Base-by-base conservation (phyloP, 2,113 vertebrate species). In the Anguilla japonica region DNA sequence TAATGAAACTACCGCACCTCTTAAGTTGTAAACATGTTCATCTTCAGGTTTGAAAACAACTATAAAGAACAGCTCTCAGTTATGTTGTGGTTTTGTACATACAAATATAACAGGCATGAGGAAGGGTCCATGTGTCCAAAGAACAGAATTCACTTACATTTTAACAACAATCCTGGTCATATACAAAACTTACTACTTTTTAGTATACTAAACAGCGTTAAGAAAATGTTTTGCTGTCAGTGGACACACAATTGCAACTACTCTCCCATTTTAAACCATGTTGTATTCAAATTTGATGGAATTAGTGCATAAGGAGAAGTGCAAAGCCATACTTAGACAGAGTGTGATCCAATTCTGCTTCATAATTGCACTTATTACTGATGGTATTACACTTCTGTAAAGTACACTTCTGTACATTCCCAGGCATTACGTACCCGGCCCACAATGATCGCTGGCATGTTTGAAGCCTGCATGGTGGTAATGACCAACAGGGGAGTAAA, bases 401-500 rank as follows among this genome's bases (percentile, higher is more conserved):
- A 34, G 34, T 34, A 34, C 34, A 34, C 34, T 34, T 34, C 56
- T 60, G 14, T 20, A 60, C 9, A 15, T 20, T 22, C 18, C 57
- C 20, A 67, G 60, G 20, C 60, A 67, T 67, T 8, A 67, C 60
- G 22, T 67, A 67, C 60, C 94, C 95, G 94, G 85, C 97, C 93
- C 20, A 94, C 87, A 82, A 97, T 91, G 87, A 97, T 91, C 1
- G 97, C 96, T 0, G 97, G 97, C 93, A 98, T 91, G 86, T 97
- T 98, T 75, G 89, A 95, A 41, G 96, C 96, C 92, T 98, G 97
- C 84, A 98, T 94, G 6, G 88, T 89, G 2, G 96, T 97, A 26
- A 97, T 91, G 2, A 96, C 86, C 0, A 91, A 88, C 86, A 83
- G 3, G 0, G 97, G 96, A 0, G 90, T 96, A 79, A 96, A 50